These are phyloP conservation scores for Philereme transversata DNA, from an alignment of 2,888 invertebrate species.

Conservation along the genomic window DNA sequence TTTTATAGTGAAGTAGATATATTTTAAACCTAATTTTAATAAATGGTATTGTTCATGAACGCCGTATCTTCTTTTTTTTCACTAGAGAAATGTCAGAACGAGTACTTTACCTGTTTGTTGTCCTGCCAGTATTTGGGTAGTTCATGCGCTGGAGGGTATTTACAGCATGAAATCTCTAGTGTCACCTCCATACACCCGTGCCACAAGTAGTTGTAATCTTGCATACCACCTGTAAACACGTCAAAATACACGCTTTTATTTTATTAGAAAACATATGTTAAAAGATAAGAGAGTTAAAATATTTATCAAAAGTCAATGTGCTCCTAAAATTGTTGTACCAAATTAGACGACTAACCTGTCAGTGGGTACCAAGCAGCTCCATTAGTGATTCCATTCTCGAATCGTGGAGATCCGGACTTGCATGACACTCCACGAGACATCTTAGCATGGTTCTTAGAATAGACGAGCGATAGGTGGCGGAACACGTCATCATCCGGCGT, in stretches of 20 bases:
- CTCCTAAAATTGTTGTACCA: neutral
- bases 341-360: neutral
- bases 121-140: constrained; percentile 94
- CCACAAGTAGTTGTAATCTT: constrained; percentile 97
- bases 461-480: constrained; percentile 91
- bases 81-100: too few relatives aligned
- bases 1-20: neutral
- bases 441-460: constrained; percentile 94
- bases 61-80: neutral
- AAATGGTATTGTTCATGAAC: neutral
- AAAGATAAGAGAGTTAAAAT: too few relatives aligned
- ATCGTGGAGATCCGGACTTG: constrained; percentile 88
- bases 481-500: constrained; percentile 97
- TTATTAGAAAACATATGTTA: too few relatives aligned
- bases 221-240: constrained; percentile 89
- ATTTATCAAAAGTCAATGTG: neutral
- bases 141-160: constrained; percentile 92
- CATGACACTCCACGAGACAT: constrained; percentile 95
- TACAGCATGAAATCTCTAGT: constrained; percentile 96
- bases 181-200: constrained; percentile 98
- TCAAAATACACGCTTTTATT: neutral
- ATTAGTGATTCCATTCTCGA: constrained; percentile 96
- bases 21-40: neutral
- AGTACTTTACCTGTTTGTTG: constrained; percentile 89
- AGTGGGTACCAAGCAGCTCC: constrained; percentile 96